Conservation (phyloP, 2,888 invertebrate species). For the Archaeoteleia sp. region DNA sequence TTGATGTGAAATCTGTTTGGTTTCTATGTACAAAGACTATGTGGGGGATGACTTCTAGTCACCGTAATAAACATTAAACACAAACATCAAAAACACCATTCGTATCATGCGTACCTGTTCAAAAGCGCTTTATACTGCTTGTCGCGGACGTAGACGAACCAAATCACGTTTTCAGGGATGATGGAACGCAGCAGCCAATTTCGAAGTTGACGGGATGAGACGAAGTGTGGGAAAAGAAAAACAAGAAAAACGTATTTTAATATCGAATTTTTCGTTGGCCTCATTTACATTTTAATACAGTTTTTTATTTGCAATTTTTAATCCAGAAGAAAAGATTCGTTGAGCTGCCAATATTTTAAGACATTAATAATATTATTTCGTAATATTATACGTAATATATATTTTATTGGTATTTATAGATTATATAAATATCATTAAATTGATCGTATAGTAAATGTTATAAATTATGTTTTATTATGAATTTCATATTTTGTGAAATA, state of each 20-base stretch:
- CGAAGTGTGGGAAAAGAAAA: conserved; percentile 33
- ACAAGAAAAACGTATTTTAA: conserved; percentile 24
- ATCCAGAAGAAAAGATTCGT: too few relatives aligned
- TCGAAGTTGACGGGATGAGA: conserved; percentile 6
- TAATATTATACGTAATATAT: too few relatives aligned
- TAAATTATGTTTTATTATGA: too few relatives aligned
- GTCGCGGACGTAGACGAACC: conserved; percentile 15
- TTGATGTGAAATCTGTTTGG: too few relatives aligned
- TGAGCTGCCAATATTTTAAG: too few relatives aligned
- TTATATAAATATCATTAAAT: too few relatives aligned
- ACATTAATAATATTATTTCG: too few relatives aligned
- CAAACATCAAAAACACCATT: conserved; percentile 31
- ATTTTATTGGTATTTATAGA: too few relatives aligned
- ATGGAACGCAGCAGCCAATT: conserved; percentile 17
- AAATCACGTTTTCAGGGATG: conserved; percentile 18
- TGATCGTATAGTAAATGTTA: too few relatives aligned
- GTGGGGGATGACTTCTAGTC: conserved; percentile 26
- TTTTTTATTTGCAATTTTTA: neutral
- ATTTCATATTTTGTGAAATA: too few relatives aligned
- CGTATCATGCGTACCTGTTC: conserved; percentile 50
- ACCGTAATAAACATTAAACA: conserved; percentile 44
- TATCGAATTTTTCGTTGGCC: conserved; percentile 10
- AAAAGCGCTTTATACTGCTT: conserved; percentile 42
- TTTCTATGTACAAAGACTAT: conserved; percentile 31
- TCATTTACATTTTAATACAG: conserved; percentile 20